These are phyloP conservation scores for Scaptomyza tumidula DNA, from an alignment of 2,888 invertebrate genomes.

Conservation along the genomic window DNA sequence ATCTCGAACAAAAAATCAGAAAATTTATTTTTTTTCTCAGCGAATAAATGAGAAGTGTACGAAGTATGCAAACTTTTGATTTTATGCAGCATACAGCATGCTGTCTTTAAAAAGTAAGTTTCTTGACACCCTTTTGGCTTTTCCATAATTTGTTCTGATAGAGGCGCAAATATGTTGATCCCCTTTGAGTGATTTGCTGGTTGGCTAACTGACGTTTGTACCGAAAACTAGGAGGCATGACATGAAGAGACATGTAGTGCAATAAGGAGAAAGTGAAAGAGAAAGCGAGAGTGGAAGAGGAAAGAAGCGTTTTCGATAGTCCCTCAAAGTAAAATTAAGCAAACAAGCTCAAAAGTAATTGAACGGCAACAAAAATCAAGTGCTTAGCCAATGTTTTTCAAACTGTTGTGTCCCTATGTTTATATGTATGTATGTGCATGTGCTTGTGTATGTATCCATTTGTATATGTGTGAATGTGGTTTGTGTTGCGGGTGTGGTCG, in stretches of 20 bases:
- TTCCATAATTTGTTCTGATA: not conserved
- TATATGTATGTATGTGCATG: not conserved
- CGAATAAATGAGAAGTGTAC: not conserved
- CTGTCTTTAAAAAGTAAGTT: not conserved
- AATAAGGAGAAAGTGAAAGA: not conserved
- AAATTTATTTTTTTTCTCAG: not conserved
- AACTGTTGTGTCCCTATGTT: not conserved
- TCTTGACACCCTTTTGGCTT: not conserved
- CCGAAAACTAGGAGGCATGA: not conserved
- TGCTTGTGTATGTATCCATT: not conserved
- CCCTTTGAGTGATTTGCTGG: conserved; percentile 54
- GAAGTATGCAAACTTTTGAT: not conserved
- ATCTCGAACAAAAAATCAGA: too few relatives aligned
- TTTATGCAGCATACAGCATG: not conserved
- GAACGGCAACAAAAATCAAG: not conserved
- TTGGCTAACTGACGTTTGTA: conserved; percentile 2
- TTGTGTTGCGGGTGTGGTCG: not conserved
- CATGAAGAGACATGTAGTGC: not conserved
- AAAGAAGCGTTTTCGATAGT: not conserved
- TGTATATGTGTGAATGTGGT: not conserved
- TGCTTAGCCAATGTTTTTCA: not conserved
- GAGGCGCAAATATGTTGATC: conserved; percentile 50
- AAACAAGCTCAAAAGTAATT: conserved; percentile 6
- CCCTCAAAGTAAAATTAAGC: conserved; percentile 6
- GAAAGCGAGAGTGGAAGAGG: not conserved